These are phyloP conservation scores for Seriola rivoliana DNA, from an alignment of 2,113 vertebrate species.

Conservation along the genomic window DNA sequence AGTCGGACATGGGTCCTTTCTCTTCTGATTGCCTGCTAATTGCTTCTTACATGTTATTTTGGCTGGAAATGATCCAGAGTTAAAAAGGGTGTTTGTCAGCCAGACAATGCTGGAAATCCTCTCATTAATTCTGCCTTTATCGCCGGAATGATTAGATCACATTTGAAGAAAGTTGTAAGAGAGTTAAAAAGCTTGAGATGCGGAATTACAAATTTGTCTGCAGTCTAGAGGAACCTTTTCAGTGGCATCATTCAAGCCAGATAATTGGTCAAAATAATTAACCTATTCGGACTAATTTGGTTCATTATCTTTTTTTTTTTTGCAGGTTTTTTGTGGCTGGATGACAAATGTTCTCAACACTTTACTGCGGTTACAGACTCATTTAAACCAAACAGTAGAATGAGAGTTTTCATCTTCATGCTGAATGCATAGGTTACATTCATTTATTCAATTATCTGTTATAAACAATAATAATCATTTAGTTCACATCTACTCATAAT, in stretches of 20 bases:
- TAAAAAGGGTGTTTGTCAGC: conserved; percentile 15
- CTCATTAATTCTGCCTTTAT: conserved; percentile 66
- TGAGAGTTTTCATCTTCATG: not conserved
- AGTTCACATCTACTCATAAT: not conserved
- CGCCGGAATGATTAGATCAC: conserved; percentile 20
- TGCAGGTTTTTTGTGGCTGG: conserved; percentile 39
- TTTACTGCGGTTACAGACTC: not conserved
- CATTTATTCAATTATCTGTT: not conserved
- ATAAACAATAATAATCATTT: not conserved
- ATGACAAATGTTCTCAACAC: not conserved
- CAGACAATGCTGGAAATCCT: conserved; percentile 8
- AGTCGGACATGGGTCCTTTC: not conserved
- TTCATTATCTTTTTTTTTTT: conserved; percentile 48
- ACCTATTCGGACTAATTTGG: conserved; percentile 60
- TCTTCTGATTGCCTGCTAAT: conserved; percentile 20
- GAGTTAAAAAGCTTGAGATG: conserved; percentile 44
- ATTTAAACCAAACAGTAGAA: not conserved
- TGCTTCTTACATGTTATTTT: conserved; percentile 13
- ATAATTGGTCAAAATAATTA: conserved; percentile 58
- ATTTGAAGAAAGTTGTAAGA: conserved; percentile 17
- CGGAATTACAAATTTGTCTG: conserved; percentile 20
- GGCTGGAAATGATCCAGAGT: conserved; percentile 19
- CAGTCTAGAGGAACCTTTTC: conserved; percentile 33
- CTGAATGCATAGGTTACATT: not conserved
- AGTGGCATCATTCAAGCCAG: conserved; percentile 41